A percentile compares a stretch with the other conserved stretches of the same genome.
Conservation (phyloP, 2,888 invertebrate genomes). For the Rhagium mordax region DNA sequence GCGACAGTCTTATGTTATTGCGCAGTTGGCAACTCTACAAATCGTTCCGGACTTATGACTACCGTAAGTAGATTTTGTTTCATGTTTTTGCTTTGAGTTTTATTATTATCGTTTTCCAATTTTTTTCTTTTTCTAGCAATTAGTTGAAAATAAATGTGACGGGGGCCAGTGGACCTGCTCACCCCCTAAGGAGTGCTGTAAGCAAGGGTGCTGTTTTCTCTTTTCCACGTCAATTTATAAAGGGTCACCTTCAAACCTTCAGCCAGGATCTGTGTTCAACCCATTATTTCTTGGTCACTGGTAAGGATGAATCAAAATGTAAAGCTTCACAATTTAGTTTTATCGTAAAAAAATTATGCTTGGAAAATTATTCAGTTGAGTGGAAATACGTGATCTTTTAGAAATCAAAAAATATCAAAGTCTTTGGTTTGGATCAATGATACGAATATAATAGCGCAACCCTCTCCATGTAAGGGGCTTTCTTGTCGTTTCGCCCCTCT, state of each 20-base stretch:
- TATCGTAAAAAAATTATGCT: no score
- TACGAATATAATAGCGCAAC: no score
- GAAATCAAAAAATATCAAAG: no score
- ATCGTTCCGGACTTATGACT: constrained; percentile 63
- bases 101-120: neutral
- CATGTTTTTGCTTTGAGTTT: neutral
- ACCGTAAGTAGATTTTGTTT: constrained; percentile 56
- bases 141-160: constrained; percentile 74
- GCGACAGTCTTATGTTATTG: constrained; percentile 61
- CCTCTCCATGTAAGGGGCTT: no score
- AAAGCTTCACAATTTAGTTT: no score
- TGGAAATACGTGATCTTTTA: no score
- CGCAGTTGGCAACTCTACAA: constrained; percentile 57
- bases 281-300: constrained; percentile 80
- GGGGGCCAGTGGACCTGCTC: constrained; percentile 79
- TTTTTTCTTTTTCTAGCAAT: constrained; percentile 67
- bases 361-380: no score
- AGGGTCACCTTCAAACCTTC: constrained; percentile 63
- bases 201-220: constrained; percentile 74
- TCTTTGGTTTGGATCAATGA: no score
- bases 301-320: no score
- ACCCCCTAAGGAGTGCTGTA: constrained; percentile 84
- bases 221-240: constrained; percentile 51
- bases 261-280: constrained; percentile 74
- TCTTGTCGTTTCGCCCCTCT: no score